Evolutionary conservation across 2,888 invertebrate genomes (phyloP).

Genomic region (Clusia tigrina): DNA sequence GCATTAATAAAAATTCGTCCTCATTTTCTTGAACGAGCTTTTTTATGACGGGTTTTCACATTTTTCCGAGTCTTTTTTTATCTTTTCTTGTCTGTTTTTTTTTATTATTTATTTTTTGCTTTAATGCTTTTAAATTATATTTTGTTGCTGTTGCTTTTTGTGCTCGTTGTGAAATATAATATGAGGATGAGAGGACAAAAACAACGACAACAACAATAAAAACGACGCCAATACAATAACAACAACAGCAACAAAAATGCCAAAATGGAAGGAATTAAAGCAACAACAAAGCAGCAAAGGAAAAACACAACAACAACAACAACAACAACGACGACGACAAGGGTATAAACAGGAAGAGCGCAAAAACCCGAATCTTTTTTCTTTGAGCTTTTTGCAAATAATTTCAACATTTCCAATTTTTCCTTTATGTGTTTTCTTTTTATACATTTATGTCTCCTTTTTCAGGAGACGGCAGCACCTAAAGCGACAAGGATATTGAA

Average conservation of each 20-base stretch:
- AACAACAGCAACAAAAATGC: slow-evolving; percentile 23
- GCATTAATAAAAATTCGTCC: slow-evolving; percentile 36
- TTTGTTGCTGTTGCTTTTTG: slow-evolving; percentile 11
- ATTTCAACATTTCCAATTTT: neutral
- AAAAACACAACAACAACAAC: slow-evolving; percentile 14
- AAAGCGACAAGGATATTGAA: neutral
- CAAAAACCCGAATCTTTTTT: slow-evolving; percentile 7
- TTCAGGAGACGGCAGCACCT: neutral
- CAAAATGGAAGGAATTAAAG: slow-evolving; percentile 18
- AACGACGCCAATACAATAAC: neutral
- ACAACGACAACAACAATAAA: slow-evolving; percentile 13
- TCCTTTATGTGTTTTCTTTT: slow-evolving; percentile 6
- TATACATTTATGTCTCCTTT: slow-evolving; percentile 6
- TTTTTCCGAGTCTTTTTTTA: slow-evolving; percentile 13
- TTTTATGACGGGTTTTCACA: slow-evolving; percentile 23
- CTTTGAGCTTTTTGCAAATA: slow-evolving; percentile 10
- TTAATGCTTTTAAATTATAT: slow-evolving; percentile 28
- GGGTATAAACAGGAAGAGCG: too few species aligned
- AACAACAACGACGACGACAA: slow-evolving; percentile 19
- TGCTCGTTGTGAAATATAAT: too few species aligned
- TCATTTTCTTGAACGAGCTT: slow-evolving; percentile 34
- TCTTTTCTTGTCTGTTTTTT: slow-evolving; percentile 10
- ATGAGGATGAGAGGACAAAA: too few species aligned
- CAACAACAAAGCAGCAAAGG: slow-evolving; percentile 5
- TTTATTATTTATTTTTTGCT: slow-evolving; percentile 18